Conservation (phyloP, 2,888 invertebrate genomes). For the Busseola fusca region DNA sequence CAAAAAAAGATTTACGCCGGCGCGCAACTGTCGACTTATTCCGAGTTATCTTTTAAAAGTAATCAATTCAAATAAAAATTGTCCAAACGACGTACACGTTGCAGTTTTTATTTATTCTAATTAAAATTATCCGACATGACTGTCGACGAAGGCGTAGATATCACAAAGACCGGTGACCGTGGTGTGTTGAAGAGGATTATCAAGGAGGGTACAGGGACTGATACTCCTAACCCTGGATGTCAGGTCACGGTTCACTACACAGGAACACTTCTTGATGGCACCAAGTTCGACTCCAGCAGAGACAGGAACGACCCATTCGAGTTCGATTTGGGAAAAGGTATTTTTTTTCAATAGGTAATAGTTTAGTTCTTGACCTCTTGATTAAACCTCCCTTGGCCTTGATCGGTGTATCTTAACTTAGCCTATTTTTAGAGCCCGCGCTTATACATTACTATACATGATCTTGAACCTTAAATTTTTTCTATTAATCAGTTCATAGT, state of each 20-base stretch:
- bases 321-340: slow-evolving; percentile 96
- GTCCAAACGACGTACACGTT: slow-evolving; percentile 11
- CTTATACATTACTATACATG: background rate
- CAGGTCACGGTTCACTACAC: slow-evolving; percentile 95
- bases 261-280: slow-evolving; percentile 95
- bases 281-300: slow-evolving; percentile 97
- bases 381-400: slow-evolving; percentile 48
- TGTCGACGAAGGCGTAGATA: slow-evolving; percentile 84
- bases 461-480: background rate
- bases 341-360: slow-evolving; percentile 24
- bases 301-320: slow-evolving; percentile 95
- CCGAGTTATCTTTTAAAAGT: slow-evolving; percentile 35
- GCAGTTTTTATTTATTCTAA: slow-evolving; percentile 2
- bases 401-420: slow-evolving; percentile 50
- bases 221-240: slow-evolving; percentile 92
- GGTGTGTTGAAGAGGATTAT: slow-evolving; percentile 94
- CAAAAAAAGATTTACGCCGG: slow-evolving; percentile 30
- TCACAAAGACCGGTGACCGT: slow-evolving; percentile 88
- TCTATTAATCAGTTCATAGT: too few species aligned
- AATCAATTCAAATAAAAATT: slow-evolving; percentile 32
- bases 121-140: slow-evolving; percentile 71
- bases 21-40: slow-evolving; percentile 40
- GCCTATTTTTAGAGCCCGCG: slow-evolving; percentile 2
- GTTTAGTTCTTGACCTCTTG: slow-evolving; percentile 46
- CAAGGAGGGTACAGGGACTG: slow-evolving; percentile 93